Conservation (phyloP, 2,888 invertebrate species). For the Agrilus cyanescens region DNA sequence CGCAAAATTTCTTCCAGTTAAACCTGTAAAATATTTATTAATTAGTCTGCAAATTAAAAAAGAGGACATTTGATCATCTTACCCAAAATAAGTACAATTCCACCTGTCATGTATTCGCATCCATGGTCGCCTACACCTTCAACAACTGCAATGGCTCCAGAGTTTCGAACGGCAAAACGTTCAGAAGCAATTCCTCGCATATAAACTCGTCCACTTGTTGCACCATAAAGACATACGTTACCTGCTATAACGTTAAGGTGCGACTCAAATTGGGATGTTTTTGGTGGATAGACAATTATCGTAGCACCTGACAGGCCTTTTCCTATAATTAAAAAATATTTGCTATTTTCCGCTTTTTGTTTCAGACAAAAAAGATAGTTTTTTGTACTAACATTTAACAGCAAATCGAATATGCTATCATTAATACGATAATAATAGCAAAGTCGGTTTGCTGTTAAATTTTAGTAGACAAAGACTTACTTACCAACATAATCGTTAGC, state of each 20-base stretch:
- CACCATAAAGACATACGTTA: slow-evolving; percentile 96
- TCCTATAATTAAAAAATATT: slow-evolving; percentile 30
- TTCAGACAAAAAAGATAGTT: too few relatives aligned
- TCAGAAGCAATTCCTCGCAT: slow-evolving; percentile 90
- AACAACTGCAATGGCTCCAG: slow-evolving; percentile 88
- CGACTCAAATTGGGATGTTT: slow-evolving; percentile 73
- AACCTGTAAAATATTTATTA: slow-evolving; percentile 39
- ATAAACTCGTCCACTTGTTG: slow-evolving; percentile 86
- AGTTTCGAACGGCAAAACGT: slow-evolving; percentile 96
- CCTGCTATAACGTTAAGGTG: slow-evolving; percentile 95
- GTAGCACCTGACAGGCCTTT: slow-evolving; percentile 91
- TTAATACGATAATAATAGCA: not conserved
- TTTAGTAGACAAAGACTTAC: slow-evolving; percentile 18
- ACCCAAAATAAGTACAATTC: slow-evolving; percentile 70
- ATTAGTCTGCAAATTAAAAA: not conserved
- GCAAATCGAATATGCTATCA: not conserved
- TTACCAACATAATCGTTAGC: slow-evolving; percentile 95
- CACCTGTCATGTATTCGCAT: slow-evolving; percentile 99
- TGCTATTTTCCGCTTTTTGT: not conserved
- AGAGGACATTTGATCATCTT: slow-evolving; percentile 6
- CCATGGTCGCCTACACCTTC: slow-evolving; percentile 99
- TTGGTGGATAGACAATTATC: slow-evolving; percentile 86
- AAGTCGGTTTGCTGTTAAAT: too few relatives aligned
- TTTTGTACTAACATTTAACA: not conserved
- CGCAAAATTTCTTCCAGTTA: slow-evolving; percentile 95